Percentiles rank a stretch among this genome's conserved stretches.
phyloP scores from a whole-genome alignment of 2,888 invertebrate species.

The Eubasilissa splendida region DNA sequence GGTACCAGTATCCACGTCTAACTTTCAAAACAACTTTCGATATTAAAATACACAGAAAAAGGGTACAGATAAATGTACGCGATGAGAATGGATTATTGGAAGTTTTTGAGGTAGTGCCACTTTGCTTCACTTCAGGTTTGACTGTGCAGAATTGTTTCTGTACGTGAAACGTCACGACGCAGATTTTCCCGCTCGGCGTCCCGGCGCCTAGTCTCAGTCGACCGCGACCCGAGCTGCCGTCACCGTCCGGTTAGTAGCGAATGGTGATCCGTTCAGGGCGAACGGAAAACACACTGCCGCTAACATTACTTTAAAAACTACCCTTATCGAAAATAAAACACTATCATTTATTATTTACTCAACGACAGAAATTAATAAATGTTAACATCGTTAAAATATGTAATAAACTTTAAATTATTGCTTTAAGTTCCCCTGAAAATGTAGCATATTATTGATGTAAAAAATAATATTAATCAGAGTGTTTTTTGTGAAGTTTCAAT shows the following conservation, averaged over 20 bases:
- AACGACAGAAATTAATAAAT: neutral
- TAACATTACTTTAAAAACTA: too few species aligned
- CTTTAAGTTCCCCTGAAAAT: neutral
- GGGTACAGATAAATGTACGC: neutral
- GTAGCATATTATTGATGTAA: too few species aligned
- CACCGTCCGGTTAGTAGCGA: neutral
- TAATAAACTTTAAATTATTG: neutral
- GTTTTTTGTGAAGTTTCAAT: too few species aligned
- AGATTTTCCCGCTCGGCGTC: slow-evolving; percentile 24
- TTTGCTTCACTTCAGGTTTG: neutral
- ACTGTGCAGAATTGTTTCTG: neutral
- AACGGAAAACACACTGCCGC: too few species aligned
- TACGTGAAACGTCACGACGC: neutral
- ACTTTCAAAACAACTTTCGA: neutral
- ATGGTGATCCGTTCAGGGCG: neutral
- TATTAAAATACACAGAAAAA: neutral
- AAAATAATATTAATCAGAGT: too few species aligned
- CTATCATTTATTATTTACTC: too few species aligned
- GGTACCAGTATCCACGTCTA: slow-evolving; percentile 11
- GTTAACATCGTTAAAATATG: neutral
- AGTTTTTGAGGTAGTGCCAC: neutral
- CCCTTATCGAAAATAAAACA: too few species aligned
- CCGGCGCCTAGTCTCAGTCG: slow-evolving; percentile 25
- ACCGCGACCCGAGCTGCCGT: slow-evolving; percentile 20
- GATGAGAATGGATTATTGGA: neutral